A percentile compares a stretch with the other conserved stretches of the same genome.
Conservation (phyloP, 2,888 invertebrate species). For the Anthrax anthrax region DNA sequence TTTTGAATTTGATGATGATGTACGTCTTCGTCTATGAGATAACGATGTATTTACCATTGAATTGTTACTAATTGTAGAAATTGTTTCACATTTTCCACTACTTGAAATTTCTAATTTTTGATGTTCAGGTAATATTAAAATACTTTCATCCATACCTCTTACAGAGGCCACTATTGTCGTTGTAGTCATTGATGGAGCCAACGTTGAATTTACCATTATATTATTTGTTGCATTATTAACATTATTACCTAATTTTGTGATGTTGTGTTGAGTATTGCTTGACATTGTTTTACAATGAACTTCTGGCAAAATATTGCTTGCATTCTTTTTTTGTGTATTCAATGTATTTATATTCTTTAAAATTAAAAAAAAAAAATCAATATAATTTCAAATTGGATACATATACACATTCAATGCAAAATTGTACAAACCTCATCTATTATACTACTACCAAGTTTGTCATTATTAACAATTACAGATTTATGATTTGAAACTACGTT, state of each 20-base stretch:
- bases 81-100: slow-evolving; percentile 22
- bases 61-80: slow-evolving; percentile 12
- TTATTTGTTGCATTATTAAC: neutral
- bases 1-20: slow-evolving; percentile 25
- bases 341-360: slow-evolving; percentile 1
- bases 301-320: slow-evolving; percentile 24
- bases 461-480: neutral
- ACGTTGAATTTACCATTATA: slow-evolving; percentile 8
- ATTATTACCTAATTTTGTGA: neutral
- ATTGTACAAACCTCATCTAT: slow-evolving; percentile 1
- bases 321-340: slow-evolving; percentile 1
- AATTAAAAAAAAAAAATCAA: neutral
- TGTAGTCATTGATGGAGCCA: slow-evolving; percentile 6
- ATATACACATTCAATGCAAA: neutral
- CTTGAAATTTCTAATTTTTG: slow-evolving; percentile 24
- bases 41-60: neutral
- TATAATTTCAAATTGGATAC: neutral
- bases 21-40: slow-evolving; percentile 22
- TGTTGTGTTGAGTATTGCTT: neutral
- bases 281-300: slow-evolving; percentile 21
- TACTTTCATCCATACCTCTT: slow-evolving; percentile 23
- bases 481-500: neutral
- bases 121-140: slow-evolving; percentile 26
- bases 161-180: slow-evolving; percentile 3
- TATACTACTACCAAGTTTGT: neutral